Percentiles rank a stretch among this genome's conserved stretches.
Conservation (phyloP, 2,113 vertebrate species). For the Rhinichthys klamathensis region DNA sequence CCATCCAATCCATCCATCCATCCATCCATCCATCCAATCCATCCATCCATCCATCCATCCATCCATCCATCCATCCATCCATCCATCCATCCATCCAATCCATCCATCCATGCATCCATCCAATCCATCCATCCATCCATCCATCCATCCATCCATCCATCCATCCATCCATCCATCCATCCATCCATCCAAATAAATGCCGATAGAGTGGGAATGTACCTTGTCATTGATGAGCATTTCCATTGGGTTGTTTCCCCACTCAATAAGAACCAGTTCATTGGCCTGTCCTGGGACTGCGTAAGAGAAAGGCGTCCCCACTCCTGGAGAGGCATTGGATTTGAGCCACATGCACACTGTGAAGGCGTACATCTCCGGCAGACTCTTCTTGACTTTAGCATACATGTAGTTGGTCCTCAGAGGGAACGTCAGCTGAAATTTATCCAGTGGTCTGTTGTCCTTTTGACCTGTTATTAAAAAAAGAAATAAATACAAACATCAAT, state of each 20-base stretch:
- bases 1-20: not conserved
- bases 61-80: not conserved
- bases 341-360: conserved; percentile 98
- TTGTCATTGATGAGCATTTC: conserved; percentile 98
- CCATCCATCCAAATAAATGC: not conserved
- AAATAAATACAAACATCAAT: conserved; percentile 31
- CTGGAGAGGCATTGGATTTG: conserved; percentile 90
- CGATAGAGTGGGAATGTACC: conserved; percentile 67
- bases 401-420: conserved; percentile 97
- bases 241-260: conserved; percentile 98
- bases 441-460: conserved; percentile 90
- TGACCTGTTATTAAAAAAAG: conserved; percentile 78
- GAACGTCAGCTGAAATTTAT: conserved; percentile 96
- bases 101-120: no score
- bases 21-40: not conserved
- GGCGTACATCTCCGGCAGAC: conserved; percentile 97
- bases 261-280: conserved; percentile 96
- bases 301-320: conserved; percentile 97
- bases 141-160: not conserved
- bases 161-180: not conserved
- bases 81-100: not conserved
- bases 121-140: not conserved
- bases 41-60: no score
- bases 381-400: conserved; percentile 97
- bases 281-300: conserved; percentile 95